A percentile compares a stretch with the other conserved stretches of the same genome.
Conservation (phyloP, 35 echinoderm and acorn worm genomes). For the Strongylocentrotus purpuratus region DNA sequence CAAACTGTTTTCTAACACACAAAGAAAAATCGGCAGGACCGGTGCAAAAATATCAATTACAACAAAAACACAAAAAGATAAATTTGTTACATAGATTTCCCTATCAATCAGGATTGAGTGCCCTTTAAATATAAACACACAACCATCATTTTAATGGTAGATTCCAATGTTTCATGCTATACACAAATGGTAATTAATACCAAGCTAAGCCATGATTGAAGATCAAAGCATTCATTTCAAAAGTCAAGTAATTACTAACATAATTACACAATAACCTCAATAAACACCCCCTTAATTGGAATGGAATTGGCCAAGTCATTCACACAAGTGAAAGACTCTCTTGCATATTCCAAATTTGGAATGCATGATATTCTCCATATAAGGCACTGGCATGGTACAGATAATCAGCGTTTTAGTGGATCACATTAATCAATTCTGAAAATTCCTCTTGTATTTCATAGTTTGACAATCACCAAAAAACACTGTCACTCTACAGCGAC, state of each 20-base stretch:
- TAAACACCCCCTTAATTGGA: not conserved
- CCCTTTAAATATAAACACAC: not conserved
- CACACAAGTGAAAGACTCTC: not conserved
- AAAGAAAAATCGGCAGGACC: not conserved
- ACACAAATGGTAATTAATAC: not conserved
- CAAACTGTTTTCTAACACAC: not conserved
- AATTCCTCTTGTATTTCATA: too few species aligned
- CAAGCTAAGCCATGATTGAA: not conserved
- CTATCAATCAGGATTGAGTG: not conserved
- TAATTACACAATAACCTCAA: not conserved
- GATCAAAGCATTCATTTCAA: not conserved
- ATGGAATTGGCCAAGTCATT: not conserved
- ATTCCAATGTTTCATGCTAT: not conserved
- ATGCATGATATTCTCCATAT: not conserved
- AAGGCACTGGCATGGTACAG: not conserved
- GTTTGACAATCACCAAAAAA: not conserved
- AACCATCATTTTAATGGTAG: constrained; percentile 4
- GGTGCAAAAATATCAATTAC: not conserved
- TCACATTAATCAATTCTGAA: not conserved
- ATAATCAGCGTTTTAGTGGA: not conserved
- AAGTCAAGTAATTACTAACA: not conserved
- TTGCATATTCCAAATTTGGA: not conserved
- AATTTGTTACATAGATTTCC: not conserved
- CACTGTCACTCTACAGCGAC: not conserved
- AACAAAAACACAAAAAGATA: not conserved